These are phyloP conservation scores for Anastrepha obliqua DNA, from an alignment of 1,140 invertebrate species.

Conservation along the genomic window DNA sequence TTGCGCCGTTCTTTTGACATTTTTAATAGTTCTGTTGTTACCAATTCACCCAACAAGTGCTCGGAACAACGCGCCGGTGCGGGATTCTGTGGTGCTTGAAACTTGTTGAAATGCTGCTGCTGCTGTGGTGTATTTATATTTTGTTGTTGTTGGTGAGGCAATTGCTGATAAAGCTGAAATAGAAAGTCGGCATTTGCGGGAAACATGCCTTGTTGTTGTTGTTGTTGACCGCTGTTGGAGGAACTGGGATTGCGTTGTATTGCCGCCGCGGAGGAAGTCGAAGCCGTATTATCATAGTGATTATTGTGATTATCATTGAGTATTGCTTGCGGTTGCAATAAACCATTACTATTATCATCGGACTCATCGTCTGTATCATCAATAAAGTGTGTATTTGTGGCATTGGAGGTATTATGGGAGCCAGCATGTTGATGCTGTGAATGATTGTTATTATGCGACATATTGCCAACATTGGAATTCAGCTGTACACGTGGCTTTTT, in stretches of 20 bases:
- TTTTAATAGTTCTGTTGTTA: conserved; percentile 71
- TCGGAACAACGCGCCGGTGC: conserved; percentile 68
- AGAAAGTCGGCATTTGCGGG: conserved; percentile 71
- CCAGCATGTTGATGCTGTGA: conserved; percentile 8
- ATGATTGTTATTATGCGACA: conserved; percentile 52
- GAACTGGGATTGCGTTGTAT: conserved; percentile 15
- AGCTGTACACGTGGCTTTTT: conserved; percentile 69
- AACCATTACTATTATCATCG: conserved; percentile 66
- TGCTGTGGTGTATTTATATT: conserved; percentile 53
- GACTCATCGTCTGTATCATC: conserved; percentile 70
- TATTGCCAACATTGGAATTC: conserved; percentile 58
- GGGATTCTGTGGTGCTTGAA: conserved; percentile 65
- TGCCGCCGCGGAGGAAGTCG: conserved; percentile 46
- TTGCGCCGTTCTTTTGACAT: conserved; percentile 72
- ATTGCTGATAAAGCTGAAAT: conserved; percentile 72
- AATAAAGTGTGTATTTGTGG: conserved; percentile 59
- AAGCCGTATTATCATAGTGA: conserved; percentile 16
- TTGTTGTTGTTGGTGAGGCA: conserved; percentile 64
- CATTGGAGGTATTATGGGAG: conserved; percentile 14
- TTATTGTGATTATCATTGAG: conserved; percentile 52
- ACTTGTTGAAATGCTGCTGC: conserved; percentile 67
- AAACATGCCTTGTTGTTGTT: conserved; percentile 65
- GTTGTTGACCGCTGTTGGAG: conserved; percentile 55
- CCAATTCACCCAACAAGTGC: conserved; percentile 71
- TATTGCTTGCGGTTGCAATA: conserved; percentile 58